These are phyloP conservation scores for Julus scandinavius DNA, from an alignment of 2,888 invertebrate species.

Conservation along the genomic window DNA sequence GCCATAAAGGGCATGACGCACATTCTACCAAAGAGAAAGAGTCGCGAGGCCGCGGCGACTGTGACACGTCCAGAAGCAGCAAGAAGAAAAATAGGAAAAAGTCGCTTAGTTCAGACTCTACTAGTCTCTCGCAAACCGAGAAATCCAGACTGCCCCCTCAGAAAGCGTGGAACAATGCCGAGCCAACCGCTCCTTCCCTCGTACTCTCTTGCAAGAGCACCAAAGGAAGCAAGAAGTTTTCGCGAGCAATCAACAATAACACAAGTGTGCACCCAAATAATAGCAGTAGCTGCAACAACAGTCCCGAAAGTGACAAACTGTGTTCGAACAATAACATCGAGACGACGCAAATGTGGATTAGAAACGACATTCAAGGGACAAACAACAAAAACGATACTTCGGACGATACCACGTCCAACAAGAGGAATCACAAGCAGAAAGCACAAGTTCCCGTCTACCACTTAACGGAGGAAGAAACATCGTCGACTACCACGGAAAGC, in stretches of 20 bases:
- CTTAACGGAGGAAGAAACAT: conserved; percentile 73
- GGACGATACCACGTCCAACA: not conserved
- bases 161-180: not conserved
- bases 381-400: conserved; percentile 2
- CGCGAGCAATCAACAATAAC: conserved; percentile 1
- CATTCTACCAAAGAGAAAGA: conserved; percentile 48
- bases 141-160: not conserved
- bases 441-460: not conserved
- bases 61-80: not conserved
- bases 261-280: conserved; percentile 2
- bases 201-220: not conserved
- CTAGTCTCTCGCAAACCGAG: conserved; percentile 7
- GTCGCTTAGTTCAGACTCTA: conserved; percentile 15
- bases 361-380: conserved; percentile 18
- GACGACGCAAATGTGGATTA: not conserved
- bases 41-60: not conserved
- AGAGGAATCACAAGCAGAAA: not conserved
- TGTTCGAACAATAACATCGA: conserved; percentile 24
- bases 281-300: conserved; percentile 1
- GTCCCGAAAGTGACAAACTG: conserved; percentile 41
- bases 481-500: conserved; percentile 78
- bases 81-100: conserved; percentile 51
- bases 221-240: conserved; percentile 46
- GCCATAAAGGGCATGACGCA: not conserved
- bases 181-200: not conserved